phyloP scores from a whole-genome alignment of 2,113 vertebrate species.

The Rhabdomys dilectus region DNA sequence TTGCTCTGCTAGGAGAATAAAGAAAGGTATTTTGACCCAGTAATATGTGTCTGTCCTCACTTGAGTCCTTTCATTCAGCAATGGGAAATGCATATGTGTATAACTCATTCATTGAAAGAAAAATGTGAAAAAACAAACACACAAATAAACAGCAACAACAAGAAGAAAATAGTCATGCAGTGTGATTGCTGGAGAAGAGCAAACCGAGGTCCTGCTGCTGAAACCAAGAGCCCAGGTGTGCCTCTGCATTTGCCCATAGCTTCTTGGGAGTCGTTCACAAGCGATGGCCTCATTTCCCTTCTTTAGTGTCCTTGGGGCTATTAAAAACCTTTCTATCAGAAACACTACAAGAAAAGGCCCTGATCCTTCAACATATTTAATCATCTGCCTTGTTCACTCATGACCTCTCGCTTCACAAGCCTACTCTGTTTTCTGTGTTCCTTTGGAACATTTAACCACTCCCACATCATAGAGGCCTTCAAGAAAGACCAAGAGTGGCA shows the following conservation, averaged over 20 bases:
- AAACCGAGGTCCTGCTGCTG: background rate
- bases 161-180: background rate
- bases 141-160: background rate
- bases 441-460: slow-evolving; percentile 39
- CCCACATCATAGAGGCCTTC: background rate
- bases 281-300: background rate
- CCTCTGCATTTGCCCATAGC: background rate
- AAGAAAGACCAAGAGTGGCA: background rate
- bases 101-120: background rate
- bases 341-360: background rate
- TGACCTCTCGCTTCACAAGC: background rate
- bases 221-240: background rate
- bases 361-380: background rate
- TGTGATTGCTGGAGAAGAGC: background rate
- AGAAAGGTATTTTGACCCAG: background rate
- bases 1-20: background rate
- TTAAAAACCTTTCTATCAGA: background rate
- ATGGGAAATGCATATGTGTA: background rate
- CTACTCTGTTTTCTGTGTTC: slow-evolving; percentile 14
- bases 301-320: background rate
- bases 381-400: background rate
- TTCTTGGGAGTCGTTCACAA: background rate
- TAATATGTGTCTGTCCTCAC: background rate
- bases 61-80: background rate
- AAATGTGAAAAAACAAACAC: background rate